Conservation (phyloP, 2,113 vertebrate species). For the Brevimyrus niger region DNA sequence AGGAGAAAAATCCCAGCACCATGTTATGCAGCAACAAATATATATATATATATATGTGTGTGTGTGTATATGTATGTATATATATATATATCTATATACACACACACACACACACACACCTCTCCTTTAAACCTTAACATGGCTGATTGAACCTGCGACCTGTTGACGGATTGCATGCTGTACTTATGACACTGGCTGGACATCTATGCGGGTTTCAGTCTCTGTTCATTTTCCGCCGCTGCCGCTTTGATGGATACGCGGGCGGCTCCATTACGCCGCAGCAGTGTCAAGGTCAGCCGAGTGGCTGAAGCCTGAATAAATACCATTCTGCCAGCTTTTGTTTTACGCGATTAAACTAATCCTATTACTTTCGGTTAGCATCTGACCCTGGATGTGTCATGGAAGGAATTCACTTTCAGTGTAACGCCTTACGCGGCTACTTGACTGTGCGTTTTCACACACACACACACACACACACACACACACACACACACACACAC, state of each 20-base stretch:
- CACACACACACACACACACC: not conserved
- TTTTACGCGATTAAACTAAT: constrained; percentile 10
- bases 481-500: not conserved
- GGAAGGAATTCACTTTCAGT: not conserved
- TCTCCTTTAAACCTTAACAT: not conserved
- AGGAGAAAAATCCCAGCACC: not conserved
- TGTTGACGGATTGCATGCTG: not conserved
- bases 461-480: not conserved
- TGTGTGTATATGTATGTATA: no score
- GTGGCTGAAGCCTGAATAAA: not conserved
- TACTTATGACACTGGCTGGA: not conserved
- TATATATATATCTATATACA: not conserved
- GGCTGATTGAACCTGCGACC: not conserved
- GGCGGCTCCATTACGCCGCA: not conserved
- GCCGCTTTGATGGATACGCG: not conserved
- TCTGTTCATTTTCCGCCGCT: not conserved
- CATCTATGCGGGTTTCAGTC: not conserved
- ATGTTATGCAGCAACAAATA: no score
- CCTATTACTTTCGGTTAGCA: constrained; percentile 11
- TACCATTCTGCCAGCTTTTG: not conserved
- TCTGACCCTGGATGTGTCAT: not conserved
- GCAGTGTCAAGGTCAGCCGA: not conserved
- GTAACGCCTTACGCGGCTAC: not conserved
- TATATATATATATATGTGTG: not conserved
- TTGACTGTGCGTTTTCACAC: not conserved